These are phyloP conservation scores for Myripristis jacobus DNA, from an alignment of 2,797 vertebrate genomes.

Conservation along the genomic window DNA sequence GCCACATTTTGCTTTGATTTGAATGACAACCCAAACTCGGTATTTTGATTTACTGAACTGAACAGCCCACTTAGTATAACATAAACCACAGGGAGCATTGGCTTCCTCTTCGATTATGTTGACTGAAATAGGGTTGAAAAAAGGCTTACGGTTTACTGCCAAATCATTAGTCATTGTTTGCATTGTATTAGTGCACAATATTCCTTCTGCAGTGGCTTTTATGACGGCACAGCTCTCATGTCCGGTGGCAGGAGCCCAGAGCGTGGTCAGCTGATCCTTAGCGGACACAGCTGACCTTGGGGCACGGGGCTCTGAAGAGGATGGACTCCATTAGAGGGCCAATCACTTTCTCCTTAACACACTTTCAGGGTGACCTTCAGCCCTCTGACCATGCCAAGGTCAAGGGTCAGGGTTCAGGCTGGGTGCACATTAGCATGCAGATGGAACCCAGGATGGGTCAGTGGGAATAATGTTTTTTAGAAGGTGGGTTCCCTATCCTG, in stretches of 20 bases:
- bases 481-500: slow-evolving; percentile 11
- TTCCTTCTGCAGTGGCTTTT: slow-evolving; percentile 40
- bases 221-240: slow-evolving; percentile 39
- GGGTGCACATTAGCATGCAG: slow-evolving; percentile 78
- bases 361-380: slow-evolving; percentile 59
- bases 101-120: slow-evolving; percentile 20
- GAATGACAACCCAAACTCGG: slow-evolving; percentile 12
- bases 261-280: slow-evolving; percentile 32
- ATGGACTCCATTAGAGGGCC: slow-evolving; percentile 69
- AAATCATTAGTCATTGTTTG: slow-evolving; percentile 54
- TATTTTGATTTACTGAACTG: slow-evolving; percentile 41
- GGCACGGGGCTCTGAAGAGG: slow-evolving; percentile 45
- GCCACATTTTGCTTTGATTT: neutral
- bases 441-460: slow-evolving; percentile 42
- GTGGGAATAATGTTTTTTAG: slow-evolving; percentile 24
- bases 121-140: slow-evolving; percentile 5
- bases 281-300: slow-evolving; percentile 44
- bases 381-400: slow-evolving; percentile 53
- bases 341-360: slow-evolving; percentile 76
- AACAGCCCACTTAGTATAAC: neutral
- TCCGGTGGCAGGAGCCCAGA: slow-evolving; percentile 31
- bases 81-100: slow-evolving; percentile 18
- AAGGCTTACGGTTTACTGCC: slow-evolving; percentile 36
- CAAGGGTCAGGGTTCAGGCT: slow-evolving; percentile 72
- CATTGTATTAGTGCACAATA: slow-evolving; percentile 36